Evolutionary conservation across 1,140 invertebrate genomes (phyloP).

Genomic region (Orussus abietinus): DNA sequence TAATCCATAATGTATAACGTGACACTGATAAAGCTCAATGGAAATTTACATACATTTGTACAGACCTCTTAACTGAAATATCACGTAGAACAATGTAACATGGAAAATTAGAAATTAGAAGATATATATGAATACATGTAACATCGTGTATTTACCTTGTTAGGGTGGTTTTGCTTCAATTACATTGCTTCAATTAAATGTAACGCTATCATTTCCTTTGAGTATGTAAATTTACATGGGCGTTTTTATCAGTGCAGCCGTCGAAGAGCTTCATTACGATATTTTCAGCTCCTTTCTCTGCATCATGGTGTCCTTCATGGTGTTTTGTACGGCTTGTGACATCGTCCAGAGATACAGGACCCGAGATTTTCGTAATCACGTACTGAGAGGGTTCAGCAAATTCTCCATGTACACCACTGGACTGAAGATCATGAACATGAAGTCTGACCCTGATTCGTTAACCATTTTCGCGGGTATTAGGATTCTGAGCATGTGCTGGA

Average conservation of each 20-base stretch:
- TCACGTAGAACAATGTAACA: too few relatives aligned
- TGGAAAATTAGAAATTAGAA: too few relatives aligned
- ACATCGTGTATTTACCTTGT: too few relatives aligned
- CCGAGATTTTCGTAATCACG: background rate
- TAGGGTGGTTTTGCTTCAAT: too few relatives aligned
- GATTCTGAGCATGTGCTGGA: conserved; percentile 44
- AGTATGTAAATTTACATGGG: too few relatives aligned
- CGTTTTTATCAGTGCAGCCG: background rate
- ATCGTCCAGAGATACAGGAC: background rate
- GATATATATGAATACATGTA: too few relatives aligned
- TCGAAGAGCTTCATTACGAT: background rate
- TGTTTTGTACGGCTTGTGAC: conserved; percentile 11
- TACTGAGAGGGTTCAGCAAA: conserved; percentile 3
- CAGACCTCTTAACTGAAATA: too few relatives aligned
- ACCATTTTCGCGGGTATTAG: conserved; percentile 29
- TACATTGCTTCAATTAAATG: too few relatives aligned
- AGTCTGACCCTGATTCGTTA: conserved; percentile 12
- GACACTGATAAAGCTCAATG: too few relatives aligned
- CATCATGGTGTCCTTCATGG: conserved; percentile 5
- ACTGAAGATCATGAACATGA: conserved; percentile 24
- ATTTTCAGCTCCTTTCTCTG: conserved; percentile 10
- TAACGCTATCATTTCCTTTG: too few relatives aligned
- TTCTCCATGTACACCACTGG: conserved; percentile 39
- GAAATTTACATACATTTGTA: too few relatives aligned
- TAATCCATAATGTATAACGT: too few relatives aligned